Evolutionary conservation across 2,797 vertebrate species (phyloP).

Genomic region (Chrosomus eos): DNA sequence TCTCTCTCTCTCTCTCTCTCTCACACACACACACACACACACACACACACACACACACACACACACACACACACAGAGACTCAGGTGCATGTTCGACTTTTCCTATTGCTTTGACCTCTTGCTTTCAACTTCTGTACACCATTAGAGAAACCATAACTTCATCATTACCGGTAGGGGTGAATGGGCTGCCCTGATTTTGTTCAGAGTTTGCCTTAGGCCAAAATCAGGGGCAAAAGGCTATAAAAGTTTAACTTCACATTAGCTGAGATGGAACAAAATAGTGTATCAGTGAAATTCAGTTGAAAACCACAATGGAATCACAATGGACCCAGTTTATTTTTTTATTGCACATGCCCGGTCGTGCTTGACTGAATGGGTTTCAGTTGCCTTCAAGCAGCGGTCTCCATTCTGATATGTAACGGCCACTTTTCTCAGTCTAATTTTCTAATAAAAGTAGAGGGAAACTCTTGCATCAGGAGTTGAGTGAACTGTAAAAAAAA

Average conservation of each 20-base stretch:
- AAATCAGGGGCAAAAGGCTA: neutral
- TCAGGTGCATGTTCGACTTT: constrained; percentile 18
- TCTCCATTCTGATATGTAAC: neutral
- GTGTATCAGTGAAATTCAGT: neutral
- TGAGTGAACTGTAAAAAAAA: neutral
- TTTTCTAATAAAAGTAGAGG: neutral
- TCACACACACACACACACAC: neutral
- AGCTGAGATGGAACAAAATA: neutral
- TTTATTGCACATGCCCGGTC: too few relatives aligned
- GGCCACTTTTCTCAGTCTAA: neutral
- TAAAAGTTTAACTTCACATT: neutral
- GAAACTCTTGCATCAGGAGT: neutral
- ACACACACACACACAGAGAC: neutral
- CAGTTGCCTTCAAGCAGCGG: neutral
- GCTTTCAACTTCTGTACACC: constrained; percentile 15
- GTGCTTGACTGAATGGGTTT: neutral
- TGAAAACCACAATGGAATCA: too few relatives aligned
- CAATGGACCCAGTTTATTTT: neutral
- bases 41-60: too few relatives aligned
- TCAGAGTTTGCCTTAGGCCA: neutral
- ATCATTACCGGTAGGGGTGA: neutral
- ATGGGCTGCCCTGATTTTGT: constrained; percentile 15
- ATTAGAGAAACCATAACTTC: constrained; percentile 9
- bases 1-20: neutral
- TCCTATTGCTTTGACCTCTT: constrained; percentile 13